Conservation (phyloP, 2,888 invertebrate genomes). For the Dicroscelio sp. region DNA sequence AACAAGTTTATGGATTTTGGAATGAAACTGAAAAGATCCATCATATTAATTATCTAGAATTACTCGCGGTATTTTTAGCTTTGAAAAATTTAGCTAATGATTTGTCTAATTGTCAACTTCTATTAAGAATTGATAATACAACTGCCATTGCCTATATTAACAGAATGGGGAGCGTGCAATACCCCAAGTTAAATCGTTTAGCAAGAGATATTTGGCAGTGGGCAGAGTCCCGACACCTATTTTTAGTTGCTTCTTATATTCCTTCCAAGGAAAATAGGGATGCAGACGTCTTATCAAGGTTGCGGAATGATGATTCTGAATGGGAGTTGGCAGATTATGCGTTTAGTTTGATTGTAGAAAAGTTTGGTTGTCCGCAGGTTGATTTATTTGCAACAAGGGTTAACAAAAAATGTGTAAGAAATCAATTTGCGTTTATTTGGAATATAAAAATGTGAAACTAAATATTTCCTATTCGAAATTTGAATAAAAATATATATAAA, state of each 20-base stretch:
- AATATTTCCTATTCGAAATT: too few species aligned
- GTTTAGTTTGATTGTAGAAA: too few species aligned
- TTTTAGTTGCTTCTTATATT: constrained; percentile 65
- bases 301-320: constrained; percentile 53
- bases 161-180: constrained; percentile 64
- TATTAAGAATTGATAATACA: constrained; percentile 67
- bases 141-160: constrained; percentile 71
- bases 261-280: constrained; percentile 52
- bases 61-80: constrained; percentile 21
- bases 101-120: constrained; percentile 5
- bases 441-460: too few species aligned
- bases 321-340: constrained; percentile 48
- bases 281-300: constrained; percentile 59
- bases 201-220: constrained; percentile 66
- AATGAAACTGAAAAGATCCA: constrained; percentile 3
- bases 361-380: too few species aligned
- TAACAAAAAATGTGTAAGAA: too few species aligned
- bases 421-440: too few species aligned
- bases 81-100: neutral
- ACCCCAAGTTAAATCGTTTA: neutral
- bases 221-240: constrained; percentile 36
- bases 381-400: too few species aligned
- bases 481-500: too few species aligned
- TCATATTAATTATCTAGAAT: constrained; percentile 54
- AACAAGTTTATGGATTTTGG: constrained; percentile 61